A percentile compares a stretch with the other conserved stretches of the same genome.
These are phyloP conservation scores for Quadriops clusia DNA, from an alignment of 2,888 invertebrate genomes.

Conservation along the genomic window DNA sequence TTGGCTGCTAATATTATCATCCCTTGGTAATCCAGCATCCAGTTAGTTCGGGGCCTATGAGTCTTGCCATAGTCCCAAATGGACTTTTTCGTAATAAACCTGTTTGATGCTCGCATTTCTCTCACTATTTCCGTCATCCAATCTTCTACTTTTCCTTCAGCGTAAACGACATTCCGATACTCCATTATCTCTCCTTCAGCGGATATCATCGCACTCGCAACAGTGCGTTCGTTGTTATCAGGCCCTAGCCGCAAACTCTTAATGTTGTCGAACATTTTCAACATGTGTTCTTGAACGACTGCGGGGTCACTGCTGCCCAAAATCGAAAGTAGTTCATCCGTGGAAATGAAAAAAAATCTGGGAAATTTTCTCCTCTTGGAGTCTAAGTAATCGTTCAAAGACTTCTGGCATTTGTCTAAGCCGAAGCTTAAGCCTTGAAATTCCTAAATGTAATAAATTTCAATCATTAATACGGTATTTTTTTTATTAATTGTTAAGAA, in stretches of 20 bases:
- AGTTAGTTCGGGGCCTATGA: slow-evolving; percentile 56
- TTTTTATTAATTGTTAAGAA: no score
- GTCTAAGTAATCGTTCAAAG: slow-evolving; percentile 80
- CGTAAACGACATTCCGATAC: slow-evolving; percentile 56
- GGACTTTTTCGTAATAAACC: slow-evolving; percentile 75
- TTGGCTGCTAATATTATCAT: slow-evolving; percentile 53
- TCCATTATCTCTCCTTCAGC: slow-evolving; percentile 82
- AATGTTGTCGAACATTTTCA: slow-evolving; percentile 93
- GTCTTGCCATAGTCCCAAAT: slow-evolving; percentile 77
- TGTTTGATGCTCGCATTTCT: slow-evolving; percentile 77
- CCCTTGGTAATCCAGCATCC: slow-evolving; percentile 84
- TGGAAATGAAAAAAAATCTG: slow-evolving; percentile 87
- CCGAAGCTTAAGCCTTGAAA: slow-evolving; percentile 60
- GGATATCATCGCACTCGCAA: slow-evolving; percentile 76
- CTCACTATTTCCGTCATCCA: slow-evolving; percentile 81
- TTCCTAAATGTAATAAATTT: no score
- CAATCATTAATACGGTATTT: no score
- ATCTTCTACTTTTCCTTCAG: slow-evolving; percentile 76
- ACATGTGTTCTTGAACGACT: slow-evolving; percentile 86
- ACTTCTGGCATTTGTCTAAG: slow-evolving; percentile 83
- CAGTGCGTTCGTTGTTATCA: slow-evolving; percentile 51
- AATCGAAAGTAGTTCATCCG: slow-evolving; percentile 81
- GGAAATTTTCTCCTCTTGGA: slow-evolving; percentile 80
- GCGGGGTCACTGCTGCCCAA: slow-evolving; percentile 74
- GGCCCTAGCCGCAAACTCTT: slow-evolving; percentile 54